Base-by-base conservation (phyloP, 2,113 vertebrate genomes). In the Sinosuthora webbiana region DNA sequence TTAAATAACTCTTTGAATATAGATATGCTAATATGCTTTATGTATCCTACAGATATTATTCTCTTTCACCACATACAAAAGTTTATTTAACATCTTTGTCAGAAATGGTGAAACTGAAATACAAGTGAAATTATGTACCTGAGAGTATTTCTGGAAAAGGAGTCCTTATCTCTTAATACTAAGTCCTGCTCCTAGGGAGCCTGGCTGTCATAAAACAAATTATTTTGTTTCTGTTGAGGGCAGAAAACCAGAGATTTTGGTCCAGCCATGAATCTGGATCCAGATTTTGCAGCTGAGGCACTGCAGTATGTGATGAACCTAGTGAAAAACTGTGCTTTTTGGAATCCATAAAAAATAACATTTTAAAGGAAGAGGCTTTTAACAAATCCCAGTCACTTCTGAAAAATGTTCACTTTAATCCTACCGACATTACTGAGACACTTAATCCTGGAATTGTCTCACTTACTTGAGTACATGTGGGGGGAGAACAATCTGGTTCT, bases 391-490 rank as follows among this genome's bases (percentile, higher is more conserved):
- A 83, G 49, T 64, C 68, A 78, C 83, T 96, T 94, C 83, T 96
- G 85, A 71, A 92, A 96, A 92, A 92, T 42, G 28, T 57, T 87
- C 0, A 0, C 60, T 86, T 95, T 95, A 95, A 97, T 94, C 89
- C 89, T 64, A 31, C 88, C 91, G 83, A 83, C 21, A 45, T 89
- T 75, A 90, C 73, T 79, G 90, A 92, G 80, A 88, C 76, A 53
- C 73, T 95, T 96, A 94, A 94, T 95, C 90, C 93, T 74, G 55
- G 68, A 92, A 94, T 78, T 93, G 83, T 94, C 55, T 97, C 44
- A 1, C 74, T 93, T 57, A 67, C 87, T 93, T 81, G 68, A 78
- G 76, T 81, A 50, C 17, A 78, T 17, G 1, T 42, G 1, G 50
- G 76, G 39, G 30, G 68, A 92, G 89, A 92, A 67, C 47, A 92